Base-by-base conservation (phyloP, 2,888 invertebrate species). In the Drosophila anomelani region DNA sequence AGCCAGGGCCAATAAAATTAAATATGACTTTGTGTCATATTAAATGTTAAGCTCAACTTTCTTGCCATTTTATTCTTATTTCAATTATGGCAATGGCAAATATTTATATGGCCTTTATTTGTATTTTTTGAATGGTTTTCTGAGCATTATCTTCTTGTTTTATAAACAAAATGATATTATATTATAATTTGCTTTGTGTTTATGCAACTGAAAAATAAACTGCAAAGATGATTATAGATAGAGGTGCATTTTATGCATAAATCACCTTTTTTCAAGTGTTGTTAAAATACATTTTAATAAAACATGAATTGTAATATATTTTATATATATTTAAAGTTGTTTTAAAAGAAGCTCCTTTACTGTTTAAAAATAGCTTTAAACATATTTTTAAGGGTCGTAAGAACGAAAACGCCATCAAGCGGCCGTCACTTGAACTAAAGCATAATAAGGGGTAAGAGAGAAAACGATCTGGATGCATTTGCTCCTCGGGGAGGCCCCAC, bases 11-110 rank as follows among this genome's bases (percentile, higher is more conserved):
- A 85, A 81, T 82, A 66, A 85, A 78, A 80, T 82, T 80, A 82
- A 85, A 78, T 63, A 80, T 81, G 71, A 85, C 75, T 81, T 80
- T 78, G 76, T 68, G 54, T 85, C 77, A 44, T 41, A 66, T 75
- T 75, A 73, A 61, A 73, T 60, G 73, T 53, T 51, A 51, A 62
- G 49, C 38, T 17, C 47, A 34, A 34, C 26, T 68, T 57, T 61
- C 44, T 55, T 46, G 36, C 29, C 4, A 20, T 29, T 61, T 4
- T 46, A 46, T 53, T 34, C n/a, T 44, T 32, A 20, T 38, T 59
- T 55, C 29, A 46, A 51, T 29, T 56, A 39, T 53, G 56, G 41
- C 44, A 41, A 56, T 44, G n/a, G 15, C 29, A 47, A 32, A 36
- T 38, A 32, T 44, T 62, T 43, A 54, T 41, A 26, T 26, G 0